Conservation (phyloP, 2,888 invertebrate species). For the Dyspetes luteomarginatus region DNA sequence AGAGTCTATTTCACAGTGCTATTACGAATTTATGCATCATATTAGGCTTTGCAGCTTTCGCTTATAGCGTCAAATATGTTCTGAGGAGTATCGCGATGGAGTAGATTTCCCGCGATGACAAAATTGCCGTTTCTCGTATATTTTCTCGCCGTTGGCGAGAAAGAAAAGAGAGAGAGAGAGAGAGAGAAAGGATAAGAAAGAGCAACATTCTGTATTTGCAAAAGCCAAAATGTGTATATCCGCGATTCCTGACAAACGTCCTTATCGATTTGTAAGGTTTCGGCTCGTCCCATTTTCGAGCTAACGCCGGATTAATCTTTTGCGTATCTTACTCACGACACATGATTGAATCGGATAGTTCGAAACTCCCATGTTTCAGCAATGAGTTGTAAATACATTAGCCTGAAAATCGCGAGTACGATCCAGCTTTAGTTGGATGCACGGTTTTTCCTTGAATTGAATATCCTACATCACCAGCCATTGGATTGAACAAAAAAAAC, state of each 20-base stretch:
- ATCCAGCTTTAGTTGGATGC: slow-evolving; percentile 47
- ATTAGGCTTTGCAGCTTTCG: slow-evolving; percentile 95
- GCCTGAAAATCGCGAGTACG: slow-evolving; percentile 41
- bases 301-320: slow-evolving; percentile 6
- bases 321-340: not conserved
- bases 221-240: slow-evolving; percentile 39
- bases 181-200: not conserved
- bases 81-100: slow-evolving; percentile 90
- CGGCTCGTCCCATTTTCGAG: slow-evolving; percentile 15
- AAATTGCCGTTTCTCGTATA: slow-evolving; percentile 34
- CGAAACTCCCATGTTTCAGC: slow-evolving; percentile 48
- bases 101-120: slow-evolving; percentile 73
- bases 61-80: slow-evolving; percentile 96
- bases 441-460: slow-evolving; percentile 46
- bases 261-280: slow-evolving; percentile 14
- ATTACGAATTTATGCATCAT: slow-evolving; percentile 94
- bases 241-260: slow-evolving; percentile 26
- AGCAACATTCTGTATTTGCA: slow-evolving; percentile 29
- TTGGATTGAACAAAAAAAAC: slow-evolving; percentile 26
- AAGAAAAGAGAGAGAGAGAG: not conserved
- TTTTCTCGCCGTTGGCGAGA: slow-evolving; percentile 30
- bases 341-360: slow-evolving; percentile 17
- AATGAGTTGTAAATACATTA: slow-evolving; percentile 60
- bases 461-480: slow-evolving; percentile 35
- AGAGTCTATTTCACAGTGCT: slow-evolving; percentile 90